These are phyloP conservation scores for Dreissena polymorpha DNA, from an alignment of 1,140 invertebrate genomes.

Conservation along the genomic window DNA sequence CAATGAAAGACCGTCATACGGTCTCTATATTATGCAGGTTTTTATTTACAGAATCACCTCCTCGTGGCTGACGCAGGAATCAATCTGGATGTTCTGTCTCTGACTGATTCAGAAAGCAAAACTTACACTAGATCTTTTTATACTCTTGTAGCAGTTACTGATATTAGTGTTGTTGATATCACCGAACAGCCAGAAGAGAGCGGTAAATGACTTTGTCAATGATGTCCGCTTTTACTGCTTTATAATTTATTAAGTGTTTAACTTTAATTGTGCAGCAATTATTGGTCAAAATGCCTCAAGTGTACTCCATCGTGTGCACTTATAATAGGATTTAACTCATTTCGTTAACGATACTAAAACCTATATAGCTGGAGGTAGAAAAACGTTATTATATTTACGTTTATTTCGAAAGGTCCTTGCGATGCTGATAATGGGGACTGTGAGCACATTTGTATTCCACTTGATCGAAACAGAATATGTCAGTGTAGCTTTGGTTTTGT, in stretches of 20 bases:
- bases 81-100: neutral
- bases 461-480: constrained; percentile 35
- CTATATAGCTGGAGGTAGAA: neutral
- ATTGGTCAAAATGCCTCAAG: neutral
- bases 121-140: neutral
- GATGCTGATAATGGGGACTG: constrained; percentile 30
- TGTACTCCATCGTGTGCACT: neutral
- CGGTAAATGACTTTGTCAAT: neutral
- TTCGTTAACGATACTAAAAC: neutral
- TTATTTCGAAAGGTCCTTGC: constrained; percentile 20
- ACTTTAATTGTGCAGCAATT: neutral
- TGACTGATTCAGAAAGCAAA: neutral
- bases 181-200: neutral
- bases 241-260: neutral
- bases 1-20: neutral
- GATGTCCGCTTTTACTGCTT: neutral
- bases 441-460: constrained; percentile 43
- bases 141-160: neutral
- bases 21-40: neutral
- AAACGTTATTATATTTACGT: no score
- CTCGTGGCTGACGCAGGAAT: neutral
- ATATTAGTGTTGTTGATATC: constrained; percentile 17
- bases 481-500: constrained; percentile 35
- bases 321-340: neutral
- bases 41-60: constrained; percentile 16